Conservation (phyloP, 2,888 invertebrate species). For the Drosophila pseudotakahashii region DNA sequence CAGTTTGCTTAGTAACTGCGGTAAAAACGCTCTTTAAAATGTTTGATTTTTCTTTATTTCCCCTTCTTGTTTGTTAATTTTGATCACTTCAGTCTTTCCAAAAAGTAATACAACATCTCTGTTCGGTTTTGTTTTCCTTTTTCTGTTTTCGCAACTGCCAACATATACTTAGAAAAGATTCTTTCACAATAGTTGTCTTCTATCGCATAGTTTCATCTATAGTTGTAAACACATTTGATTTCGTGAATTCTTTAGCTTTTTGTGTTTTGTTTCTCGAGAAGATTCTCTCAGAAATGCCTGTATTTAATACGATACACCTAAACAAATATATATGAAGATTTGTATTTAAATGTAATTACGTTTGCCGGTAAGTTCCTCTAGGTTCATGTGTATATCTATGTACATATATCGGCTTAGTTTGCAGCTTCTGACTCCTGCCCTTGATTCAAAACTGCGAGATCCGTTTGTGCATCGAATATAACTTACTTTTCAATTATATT, state of each 20-base stretch:
- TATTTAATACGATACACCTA: conserved; percentile 55
- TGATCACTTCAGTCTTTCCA: conserved; percentile 79
- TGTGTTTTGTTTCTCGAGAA: conserved; percentile 32
- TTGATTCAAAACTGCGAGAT: conserved; percentile 68
- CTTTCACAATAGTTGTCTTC: conserved; percentile 50
- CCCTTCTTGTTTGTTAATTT: conserved; percentile 50
- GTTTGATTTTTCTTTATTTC: conserved; percentile 23
- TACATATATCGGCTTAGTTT: conserved; percentile 38
- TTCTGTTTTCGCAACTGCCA: conserved; percentile 6
- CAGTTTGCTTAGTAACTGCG: conserved; percentile 59
- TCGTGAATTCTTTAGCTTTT: conserved; percentile 9
- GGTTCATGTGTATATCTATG: conserved; percentile 40
- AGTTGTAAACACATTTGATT: conserved; percentile 38
- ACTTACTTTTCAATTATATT: conserved; percentile 49
- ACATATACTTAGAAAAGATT: conserved; percentile 35
- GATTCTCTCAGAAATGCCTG: conserved; percentile 56
- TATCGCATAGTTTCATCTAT: conserved; percentile 55
- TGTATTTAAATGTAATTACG: conserved; percentile 42
- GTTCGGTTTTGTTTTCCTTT: conserved; percentile 26
- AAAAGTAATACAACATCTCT: conserved; percentile 54
- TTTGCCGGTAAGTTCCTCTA: conserved; percentile 36
- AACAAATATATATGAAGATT: conserved; percentile 39
- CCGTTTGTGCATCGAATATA: conserved; percentile 58
- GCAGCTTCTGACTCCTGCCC: conserved; percentile 45
- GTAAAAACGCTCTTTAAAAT: conserved; percentile 47